phyloP scores from a whole-genome alignment of 2,797 vertebrate genomes.

The Aotus griseimembra region DNA sequence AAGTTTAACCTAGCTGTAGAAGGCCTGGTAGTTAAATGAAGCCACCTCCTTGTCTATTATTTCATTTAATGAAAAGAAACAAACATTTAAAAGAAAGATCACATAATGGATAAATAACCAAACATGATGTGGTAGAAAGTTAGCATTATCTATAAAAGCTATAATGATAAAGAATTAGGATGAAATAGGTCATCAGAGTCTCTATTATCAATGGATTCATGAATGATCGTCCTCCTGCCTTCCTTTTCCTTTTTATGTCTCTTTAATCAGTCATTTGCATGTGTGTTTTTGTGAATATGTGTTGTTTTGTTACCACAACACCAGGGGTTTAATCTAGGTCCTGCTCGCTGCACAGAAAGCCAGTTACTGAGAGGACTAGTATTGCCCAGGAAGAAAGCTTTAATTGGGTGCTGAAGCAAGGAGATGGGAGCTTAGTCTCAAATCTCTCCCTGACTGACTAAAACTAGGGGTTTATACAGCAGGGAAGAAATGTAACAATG shows the following conservation, averaged over 20 bases:
- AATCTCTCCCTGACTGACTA: neutral
- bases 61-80: neutral
- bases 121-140: neutral
- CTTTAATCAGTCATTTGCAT: neutral
- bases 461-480: neutral
- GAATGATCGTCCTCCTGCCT: too few relatives aligned
- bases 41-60: neutral
- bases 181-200: neutral
- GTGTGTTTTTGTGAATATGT: neutral
- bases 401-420: neutral
- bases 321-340: neutral
- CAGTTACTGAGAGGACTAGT: neutral
- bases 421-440: neutral
- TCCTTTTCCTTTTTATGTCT: neutral
- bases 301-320: neutral
- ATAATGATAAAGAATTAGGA: neutral
- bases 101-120: neutral
- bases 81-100: neutral
- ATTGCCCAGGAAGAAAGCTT: neutral
- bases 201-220: neutral
- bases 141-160: neutral
- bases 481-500: neutral
- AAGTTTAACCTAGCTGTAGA: neutral
- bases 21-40: neutral
- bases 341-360: neutral